Conservation (phyloP, 1,140 invertebrate species). For the Pogonomyrmex californicus region DNA sequence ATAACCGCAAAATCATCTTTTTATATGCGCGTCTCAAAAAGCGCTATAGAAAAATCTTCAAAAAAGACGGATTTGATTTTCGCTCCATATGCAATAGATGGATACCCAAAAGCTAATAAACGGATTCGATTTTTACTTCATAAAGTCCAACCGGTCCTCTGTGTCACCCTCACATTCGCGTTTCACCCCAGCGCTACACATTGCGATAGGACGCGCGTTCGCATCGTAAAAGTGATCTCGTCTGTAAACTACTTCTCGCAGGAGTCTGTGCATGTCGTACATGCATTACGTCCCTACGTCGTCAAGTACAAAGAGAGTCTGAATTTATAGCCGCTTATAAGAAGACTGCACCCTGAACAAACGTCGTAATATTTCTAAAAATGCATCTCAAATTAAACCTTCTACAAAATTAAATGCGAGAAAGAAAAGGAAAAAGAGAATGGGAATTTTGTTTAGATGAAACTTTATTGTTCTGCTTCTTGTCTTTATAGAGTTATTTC, state of each 20-base stretch:
- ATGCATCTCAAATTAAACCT: constrained; percentile 17
- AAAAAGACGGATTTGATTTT: constrained; percentile 34
- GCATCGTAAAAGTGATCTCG: constrained; percentile 62
- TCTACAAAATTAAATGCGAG: constrained; percentile 16
- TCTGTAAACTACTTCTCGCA: constrained; percentile 52
- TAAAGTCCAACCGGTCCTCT: constrained; percentile 34
- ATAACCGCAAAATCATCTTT: background rate
- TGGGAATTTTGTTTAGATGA: background rate
- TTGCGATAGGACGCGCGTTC: background rate
- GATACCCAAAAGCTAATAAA: background rate
- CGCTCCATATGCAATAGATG: constrained; percentile 1
- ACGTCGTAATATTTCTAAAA: constrained; percentile 14
- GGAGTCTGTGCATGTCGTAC: constrained; percentile 17
- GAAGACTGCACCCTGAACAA: background rate
- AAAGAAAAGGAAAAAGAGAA: background rate
- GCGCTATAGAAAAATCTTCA: background rate
- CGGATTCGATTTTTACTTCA: constrained; percentile 40
- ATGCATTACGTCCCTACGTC: constrained; percentile 21
- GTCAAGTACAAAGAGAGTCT: constrained; percentile 9
- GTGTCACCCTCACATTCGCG: background rate
- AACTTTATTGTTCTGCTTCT: constrained; percentile 15
- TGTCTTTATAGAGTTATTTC: background rate
- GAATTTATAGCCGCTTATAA: constrained; percentile 33
- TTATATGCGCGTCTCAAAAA: background rate
- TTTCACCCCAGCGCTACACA: constrained; percentile 16